These are phyloP conservation scores for Nothobranchius furzeri DNA, from an alignment of 2,113 vertebrate species.

Conservation along the genomic window DNA sequence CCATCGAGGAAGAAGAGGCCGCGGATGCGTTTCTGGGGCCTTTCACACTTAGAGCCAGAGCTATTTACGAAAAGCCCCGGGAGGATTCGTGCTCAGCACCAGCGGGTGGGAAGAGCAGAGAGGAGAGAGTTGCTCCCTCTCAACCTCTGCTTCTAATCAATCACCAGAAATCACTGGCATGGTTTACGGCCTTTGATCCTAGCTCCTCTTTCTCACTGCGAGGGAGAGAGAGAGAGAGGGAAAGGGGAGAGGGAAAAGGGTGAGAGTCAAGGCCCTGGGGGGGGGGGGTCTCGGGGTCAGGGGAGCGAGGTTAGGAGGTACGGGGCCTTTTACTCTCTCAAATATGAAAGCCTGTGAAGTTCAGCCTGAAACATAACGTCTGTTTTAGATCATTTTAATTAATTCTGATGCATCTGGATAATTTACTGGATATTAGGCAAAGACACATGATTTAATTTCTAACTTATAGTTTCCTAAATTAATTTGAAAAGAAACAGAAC, in stretches of 20 bases:
- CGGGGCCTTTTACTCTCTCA: slow-evolving; percentile 44
- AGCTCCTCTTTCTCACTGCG: slow-evolving; percentile 85
- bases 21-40: slow-evolving; percentile 59
- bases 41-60: slow-evolving; percentile 66
- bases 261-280: slow-evolving; percentile 53
- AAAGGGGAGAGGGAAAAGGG: slow-evolving; percentile 45
- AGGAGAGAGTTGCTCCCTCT: slow-evolving; percentile 66
- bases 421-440: background rate
- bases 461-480: too few species aligned
- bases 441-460: background rate
- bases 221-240: slow-evolving; percentile 50
- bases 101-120: slow-evolving; percentile 67
- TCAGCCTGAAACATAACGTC: slow-evolving; percentile 15
- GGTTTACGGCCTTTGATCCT: slow-evolving; percentile 90
- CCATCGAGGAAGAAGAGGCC: slow-evolving; percentile 62
- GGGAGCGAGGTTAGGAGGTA: slow-evolving; percentile 66
- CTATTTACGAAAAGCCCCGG: slow-evolving; percentile 69
- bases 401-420: background rate
- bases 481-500: too few species aligned
- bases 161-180: slow-evolving; percentile 92
- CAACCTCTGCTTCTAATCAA: slow-evolving; percentile 92
- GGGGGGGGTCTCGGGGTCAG: slow-evolving; percentile 65
- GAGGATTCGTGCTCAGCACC: slow-evolving; percentile 53
- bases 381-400: background rate
- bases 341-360: slow-evolving; percentile 57